These are phyloP conservation scores for Tragelaphus scriptus DNA, from an alignment of 2,113 vertebrate species.

Conservation along the genomic window DNA sequence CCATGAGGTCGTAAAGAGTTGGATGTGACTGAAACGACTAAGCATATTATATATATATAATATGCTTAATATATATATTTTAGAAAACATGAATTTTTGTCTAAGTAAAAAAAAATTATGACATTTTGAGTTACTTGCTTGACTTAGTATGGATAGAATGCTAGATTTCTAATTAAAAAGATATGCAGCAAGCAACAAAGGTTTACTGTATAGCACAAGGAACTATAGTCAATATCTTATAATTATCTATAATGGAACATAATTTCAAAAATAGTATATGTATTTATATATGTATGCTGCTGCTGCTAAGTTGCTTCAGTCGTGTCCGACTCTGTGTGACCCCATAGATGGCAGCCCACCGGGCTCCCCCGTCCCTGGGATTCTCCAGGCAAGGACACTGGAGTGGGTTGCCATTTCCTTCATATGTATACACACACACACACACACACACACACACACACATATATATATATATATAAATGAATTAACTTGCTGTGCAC, in stretches of 20 bases:
- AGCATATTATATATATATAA: neutral
- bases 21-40: neutral
- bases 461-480: neutral
- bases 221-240: neutral
- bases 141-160: neutral
- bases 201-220: neutral
- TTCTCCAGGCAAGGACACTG: too few species aligned
- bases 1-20: neutral
- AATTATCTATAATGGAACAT: neutral
- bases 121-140: neutral
- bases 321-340: too few species aligned
- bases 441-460: too few species aligned
- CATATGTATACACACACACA: too few species aligned
- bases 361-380: too few species aligned
- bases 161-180: neutral
- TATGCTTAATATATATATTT: neutral
- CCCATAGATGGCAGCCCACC: too few species aligned
- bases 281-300: neutral
- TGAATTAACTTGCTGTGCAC: neutral
- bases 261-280: neutral
- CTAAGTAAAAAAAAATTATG: neutral
- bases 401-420: too few species aligned
- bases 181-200: neutral
- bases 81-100: neutral
- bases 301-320: too few species aligned